phyloP scores from a whole-genome alignment of 64 coral and sea anemone genomes.

The Stichodactyla mertensii region DNA sequence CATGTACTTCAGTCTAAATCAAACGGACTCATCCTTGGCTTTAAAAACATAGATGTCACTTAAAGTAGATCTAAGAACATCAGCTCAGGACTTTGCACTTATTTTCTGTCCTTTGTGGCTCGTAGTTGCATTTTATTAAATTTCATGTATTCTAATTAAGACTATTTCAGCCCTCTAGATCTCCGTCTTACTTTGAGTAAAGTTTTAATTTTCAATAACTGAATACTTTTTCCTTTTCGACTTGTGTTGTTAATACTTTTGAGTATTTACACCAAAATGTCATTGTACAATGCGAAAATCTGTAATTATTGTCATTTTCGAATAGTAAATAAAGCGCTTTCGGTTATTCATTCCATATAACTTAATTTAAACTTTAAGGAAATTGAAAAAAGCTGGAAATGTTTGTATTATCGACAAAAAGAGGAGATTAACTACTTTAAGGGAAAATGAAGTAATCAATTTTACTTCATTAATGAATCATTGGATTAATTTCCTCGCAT shows the following conservation, averaged over 20 bases:
- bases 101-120: no score
- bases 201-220: background rate
- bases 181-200: background rate
- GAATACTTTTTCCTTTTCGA: background rate
- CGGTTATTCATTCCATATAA: background rate
- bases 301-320: background rate
- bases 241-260: background rate
- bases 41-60: background rate
- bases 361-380: background rate
- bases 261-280: background rate
- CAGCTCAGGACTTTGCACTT: background rate
- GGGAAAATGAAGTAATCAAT: background rate
- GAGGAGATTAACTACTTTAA: background rate
- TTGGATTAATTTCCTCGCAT: no score
- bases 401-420: background rate
- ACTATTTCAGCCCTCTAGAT: background rate
- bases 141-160: background rate
- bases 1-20: background rate
- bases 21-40: background rate
- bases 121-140: no score
- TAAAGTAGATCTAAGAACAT: background rate
- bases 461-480: background rate
- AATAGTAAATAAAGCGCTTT: background rate
- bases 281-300: background rate
- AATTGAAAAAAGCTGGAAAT: background rate